Evolutionary conservation across 2,113 vertebrate species (phyloP), one percentile per base, ranked within the genome.

Genomic region (Notarius lentiginosus): DNA sequence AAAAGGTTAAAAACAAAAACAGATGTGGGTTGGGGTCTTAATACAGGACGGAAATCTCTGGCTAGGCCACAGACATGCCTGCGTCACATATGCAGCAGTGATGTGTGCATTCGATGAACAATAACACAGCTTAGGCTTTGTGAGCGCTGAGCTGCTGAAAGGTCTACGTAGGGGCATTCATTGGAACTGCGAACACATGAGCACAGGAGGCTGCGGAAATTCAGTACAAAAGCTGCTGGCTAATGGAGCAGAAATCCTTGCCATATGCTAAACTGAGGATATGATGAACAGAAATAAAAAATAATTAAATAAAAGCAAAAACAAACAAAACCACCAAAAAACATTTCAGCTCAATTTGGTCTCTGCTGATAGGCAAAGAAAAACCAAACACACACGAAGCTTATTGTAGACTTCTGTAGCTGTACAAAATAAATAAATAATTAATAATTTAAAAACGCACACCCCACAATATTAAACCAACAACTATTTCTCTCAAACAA

Each of bases 211-310:
- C 60, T 68, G 66, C 60, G 70, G 27, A 87, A 79, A 87, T 79
- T 66, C 85, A 88, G 85, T 88, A 88, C 22, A 84, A 88, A 79
- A 70, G 77, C 76, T 80, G 66, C 34, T 81, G 87, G 84, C 77
- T 89, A 85, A 84, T 90, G 79, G 81, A 86, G 83, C 77, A 84
- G 66, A 87, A 87, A 87, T 66, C 66, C 47, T 83, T 72, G 63
- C 51, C 76, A 61, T 79, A 80, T 66, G 77, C 51, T 86, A 66
- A 80, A 80, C 18, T 80, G 55, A 51, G 20, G 15, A 41, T 41
- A 55, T 58, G 61, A 66, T 24, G 1, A 56, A 56, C 49, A 79
- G 49, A 80, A 56, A 55, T 10, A 7, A 56, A 34, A 10, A 79
- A 79, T 7, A 41, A 41, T 41, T 41, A 41, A 41, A 41, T 41